Evolutionary conservation across 30 jellyfish, hydroid and myxozoan species (phyloP).

Genomic region (Clytia hemisphaerica): DNA sequence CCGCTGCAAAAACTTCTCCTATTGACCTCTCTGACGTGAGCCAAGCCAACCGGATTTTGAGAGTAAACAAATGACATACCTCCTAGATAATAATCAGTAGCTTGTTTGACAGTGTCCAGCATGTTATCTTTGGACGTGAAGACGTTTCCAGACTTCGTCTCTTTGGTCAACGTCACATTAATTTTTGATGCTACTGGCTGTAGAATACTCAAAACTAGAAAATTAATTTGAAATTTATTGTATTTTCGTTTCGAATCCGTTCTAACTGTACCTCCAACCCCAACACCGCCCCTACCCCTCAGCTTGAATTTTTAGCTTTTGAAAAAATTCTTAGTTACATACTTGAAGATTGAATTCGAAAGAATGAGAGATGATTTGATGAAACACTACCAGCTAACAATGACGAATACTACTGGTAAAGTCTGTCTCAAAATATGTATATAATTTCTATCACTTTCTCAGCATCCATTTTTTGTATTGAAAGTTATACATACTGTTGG

Average conservation of each 20-base stretch:
- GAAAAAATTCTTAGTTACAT: neutral
- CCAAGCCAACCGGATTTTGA: too few species aligned
- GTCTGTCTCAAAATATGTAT: too few species aligned
- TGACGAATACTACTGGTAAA: too few species aligned
- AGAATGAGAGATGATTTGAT: too few species aligned
- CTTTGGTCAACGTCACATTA: slow-evolving; percentile 29
- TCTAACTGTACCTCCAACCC: neutral
- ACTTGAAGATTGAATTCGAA: too few species aligned
- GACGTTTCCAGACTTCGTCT: slow-evolving; percentile 20
- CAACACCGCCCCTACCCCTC: neutral
- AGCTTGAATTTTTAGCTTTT: neutral
- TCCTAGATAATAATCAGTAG: slow-evolving; percentile 47
- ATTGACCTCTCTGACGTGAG: too few species aligned
- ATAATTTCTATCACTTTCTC: too few species aligned
- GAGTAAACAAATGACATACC: slow-evolving; percentile 56
- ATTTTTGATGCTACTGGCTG: slow-evolving; percentile 32
- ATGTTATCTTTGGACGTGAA: slow-evolving; percentile 55
- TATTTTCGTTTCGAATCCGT: neutral
- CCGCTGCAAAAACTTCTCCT: too few species aligned
- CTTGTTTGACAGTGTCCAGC: slow-evolving; percentile 67
- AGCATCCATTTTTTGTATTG: too few species aligned
- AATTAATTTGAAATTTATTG: neutral
- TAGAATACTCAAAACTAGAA: slow-evolving; percentile 48
- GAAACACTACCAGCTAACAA: neutral
- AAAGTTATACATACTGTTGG: too few species aligned